phyloP scores from a whole-genome alignment of 35 echinoderm and acorn worm species.

The Chiridota heheva region DNA sequence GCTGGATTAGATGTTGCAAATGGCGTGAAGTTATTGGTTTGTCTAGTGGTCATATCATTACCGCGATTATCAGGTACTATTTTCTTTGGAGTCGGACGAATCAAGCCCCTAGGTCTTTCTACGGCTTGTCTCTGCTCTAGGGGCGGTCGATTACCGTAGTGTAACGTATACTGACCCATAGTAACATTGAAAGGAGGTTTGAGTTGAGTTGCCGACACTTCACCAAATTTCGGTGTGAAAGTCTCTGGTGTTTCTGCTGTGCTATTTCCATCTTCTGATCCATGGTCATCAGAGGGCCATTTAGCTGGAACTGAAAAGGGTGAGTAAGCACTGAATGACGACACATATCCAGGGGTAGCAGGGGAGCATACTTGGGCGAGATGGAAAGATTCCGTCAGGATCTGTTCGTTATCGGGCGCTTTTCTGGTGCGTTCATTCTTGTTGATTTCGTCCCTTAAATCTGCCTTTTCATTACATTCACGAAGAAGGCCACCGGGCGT shows the following conservation, averaged over 20 bases:
- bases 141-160: slow-evolving; percentile 3
- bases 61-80: too few species aligned
- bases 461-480: too few species aligned
- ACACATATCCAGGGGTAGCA: background rate
- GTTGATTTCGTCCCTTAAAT: too few species aligned
- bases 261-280: too few species aligned
- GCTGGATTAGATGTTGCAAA: slow-evolving; percentile 5
- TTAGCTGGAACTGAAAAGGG: background rate
- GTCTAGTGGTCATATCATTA: too few species aligned
- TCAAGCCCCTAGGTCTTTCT: slow-evolving; percentile 18
- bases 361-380: background rate
- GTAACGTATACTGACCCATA: slow-evolving; percentile 3
- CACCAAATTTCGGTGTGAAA: background rate
- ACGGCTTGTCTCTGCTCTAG: background rate
- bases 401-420: too few species aligned
- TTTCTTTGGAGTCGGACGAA: slow-evolving; percentile 12
- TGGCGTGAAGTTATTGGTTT: too few species aligned
- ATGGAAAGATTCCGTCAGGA: slow-evolving; percentile 8
- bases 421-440: too few species aligned
- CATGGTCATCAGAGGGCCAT: too few species aligned
- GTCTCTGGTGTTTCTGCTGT: background rate
- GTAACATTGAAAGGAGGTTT: background rate
- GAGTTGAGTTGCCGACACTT: background rate
- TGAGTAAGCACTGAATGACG: background rate
- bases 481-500: too few species aligned